A percentile compares a stretch with the other conserved stretches of the same genome.
Conservation (phyloP, 2,888 invertebrate genomes). For the Bugula neritina region DNA sequence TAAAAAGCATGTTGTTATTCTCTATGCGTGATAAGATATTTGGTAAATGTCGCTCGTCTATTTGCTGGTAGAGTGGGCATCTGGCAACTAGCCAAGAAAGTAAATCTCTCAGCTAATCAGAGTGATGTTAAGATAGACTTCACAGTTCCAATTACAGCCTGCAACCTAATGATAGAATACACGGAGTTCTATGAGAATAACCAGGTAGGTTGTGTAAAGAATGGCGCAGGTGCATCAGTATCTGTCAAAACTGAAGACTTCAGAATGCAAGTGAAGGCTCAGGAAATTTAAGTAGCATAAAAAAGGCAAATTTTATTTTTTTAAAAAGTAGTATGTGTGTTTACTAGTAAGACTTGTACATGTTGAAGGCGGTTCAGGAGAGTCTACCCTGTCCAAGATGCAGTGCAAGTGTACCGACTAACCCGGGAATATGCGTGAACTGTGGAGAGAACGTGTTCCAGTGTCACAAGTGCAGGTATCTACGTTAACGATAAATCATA, state of each 20-base stretch:
- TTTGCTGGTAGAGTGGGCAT: slow-evolving; percentile 58
- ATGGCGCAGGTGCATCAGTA: too few species aligned
- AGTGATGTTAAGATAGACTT: slow-evolving; percentile 93
- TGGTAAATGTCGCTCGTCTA: too few species aligned
- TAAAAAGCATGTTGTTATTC: too few species aligned
- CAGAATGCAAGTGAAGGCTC: too few species aligned
- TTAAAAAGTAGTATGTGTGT: too few species aligned
- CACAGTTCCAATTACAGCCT: slow-evolving; percentile 90
- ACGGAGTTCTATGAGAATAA: slow-evolving; percentile 95
- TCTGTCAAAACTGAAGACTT: too few species aligned
- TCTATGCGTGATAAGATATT: too few species aligned
- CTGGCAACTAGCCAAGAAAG: slow-evolving; percentile 95
- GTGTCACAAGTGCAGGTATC: slow-evolving; percentile 88
- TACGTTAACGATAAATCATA: too few species aligned
- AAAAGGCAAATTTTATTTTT: too few species aligned
- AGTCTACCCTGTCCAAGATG: slow-evolving; percentile 92
- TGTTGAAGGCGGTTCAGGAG: slow-evolving; percentile 74
- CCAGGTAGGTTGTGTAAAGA: slow-evolving; percentile 62
- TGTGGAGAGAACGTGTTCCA: slow-evolving; percentile 98
- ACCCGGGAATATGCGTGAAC: slow-evolving; percentile 93
- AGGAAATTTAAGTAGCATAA: too few species aligned
- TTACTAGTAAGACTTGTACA: too few species aligned
- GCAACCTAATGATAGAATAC: slow-evolving; percentile 97
- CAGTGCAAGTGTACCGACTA: slow-evolving; percentile 90
- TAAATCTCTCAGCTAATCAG: slow-evolving; percentile 81